Base-by-base conservation (phyloP, 2,888 invertebrate genomes). In the Drosophila vallismaia region DNA sequence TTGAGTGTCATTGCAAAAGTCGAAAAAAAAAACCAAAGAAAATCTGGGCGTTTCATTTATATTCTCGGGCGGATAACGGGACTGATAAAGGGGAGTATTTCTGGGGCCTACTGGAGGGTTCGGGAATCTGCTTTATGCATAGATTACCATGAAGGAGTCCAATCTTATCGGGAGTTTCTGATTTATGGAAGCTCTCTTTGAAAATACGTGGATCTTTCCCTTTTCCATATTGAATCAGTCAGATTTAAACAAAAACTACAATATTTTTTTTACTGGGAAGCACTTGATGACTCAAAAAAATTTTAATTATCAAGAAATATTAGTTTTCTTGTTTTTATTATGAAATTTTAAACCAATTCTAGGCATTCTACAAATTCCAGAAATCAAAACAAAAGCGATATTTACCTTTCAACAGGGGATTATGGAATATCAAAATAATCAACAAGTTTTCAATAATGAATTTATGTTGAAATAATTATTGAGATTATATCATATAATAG, bases 1-100 rank as follows among this genome's bases (percentile, higher is more conserved):
- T 68, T 78, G 81, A 72, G 78, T 81, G 80, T 84, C 80, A 84
- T 77, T 72, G 74, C 44, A 63, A 72, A 66, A 73, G 49, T 59
- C 70, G 57, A 70, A 33, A 73, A 69, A 70, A 58, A 24, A 36
- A 71, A 59, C 26, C 45, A 77, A 77, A 57, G 42, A 42, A 44
- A 51, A 29, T 19, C 38, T 38, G 45, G 48, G 38, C 64, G 81
- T 80, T 72, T 71, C 45, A 33, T 46, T 76, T 46, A 26, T 8
- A 28, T 67, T 54, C 14, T 29, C 4, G 68, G 63, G 67, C 36
- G 67, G 54, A n/a, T 60, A 36, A 28, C 40, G n/a, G 33, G 7
- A 28, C 55, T 31, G 45, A 67, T 29, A 38, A 29, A 8, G 38
- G 29, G 29, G 12, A 24, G 29, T 4, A 4, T n/a, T 24, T 12